phyloP scores from a whole-genome alignment of 2,888 invertebrate genomes.

The Caradrina kadenii region DNA sequence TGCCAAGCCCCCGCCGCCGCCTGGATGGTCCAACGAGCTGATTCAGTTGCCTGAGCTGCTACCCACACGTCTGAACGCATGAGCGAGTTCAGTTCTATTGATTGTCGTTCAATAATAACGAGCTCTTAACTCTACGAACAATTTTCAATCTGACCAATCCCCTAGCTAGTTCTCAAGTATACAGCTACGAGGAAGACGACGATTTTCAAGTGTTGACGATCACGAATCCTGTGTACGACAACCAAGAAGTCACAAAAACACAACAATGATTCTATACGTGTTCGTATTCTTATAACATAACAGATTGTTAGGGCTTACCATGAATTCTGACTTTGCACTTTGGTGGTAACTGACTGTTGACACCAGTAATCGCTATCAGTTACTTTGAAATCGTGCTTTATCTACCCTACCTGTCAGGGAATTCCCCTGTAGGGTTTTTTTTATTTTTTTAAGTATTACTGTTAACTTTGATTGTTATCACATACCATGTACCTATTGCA shows the following conservation, averaged over 20 bases:
- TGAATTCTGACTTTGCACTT: background rate
- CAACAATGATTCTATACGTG: background rate
- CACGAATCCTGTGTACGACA: constrained; percentile 1
- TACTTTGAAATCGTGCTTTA: constrained; percentile 6
- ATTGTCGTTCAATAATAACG: constrained; percentile 25
- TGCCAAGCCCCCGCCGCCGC: constrained; percentile 3
- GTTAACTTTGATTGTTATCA: background rate
- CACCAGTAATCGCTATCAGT: background rate
- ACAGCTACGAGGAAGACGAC: constrained; percentile 13
- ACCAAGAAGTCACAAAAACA: background rate
- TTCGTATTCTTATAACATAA: background rate
- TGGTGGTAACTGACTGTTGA: background rate
- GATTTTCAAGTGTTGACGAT: background rate
- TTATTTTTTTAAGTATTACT: background rate
- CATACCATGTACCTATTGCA: no score
- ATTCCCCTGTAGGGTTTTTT: background rate
- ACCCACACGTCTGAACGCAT: constrained; percentile 44
- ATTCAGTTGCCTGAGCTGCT: constrained; percentile 35
- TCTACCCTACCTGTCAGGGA: background rate
- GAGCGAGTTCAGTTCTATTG: constrained; percentile 39
- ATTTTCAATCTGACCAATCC: constrained; percentile 6
- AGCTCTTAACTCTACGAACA: constrained; percentile 6
- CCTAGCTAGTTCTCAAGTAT: background rate
- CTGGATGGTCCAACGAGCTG: constrained; percentile 26
- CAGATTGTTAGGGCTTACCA: background rate